These are phyloP conservation scores for Pinna nobilis DNA, from an alignment of 1,140 invertebrate genomes.

Conservation along the genomic window DNA sequence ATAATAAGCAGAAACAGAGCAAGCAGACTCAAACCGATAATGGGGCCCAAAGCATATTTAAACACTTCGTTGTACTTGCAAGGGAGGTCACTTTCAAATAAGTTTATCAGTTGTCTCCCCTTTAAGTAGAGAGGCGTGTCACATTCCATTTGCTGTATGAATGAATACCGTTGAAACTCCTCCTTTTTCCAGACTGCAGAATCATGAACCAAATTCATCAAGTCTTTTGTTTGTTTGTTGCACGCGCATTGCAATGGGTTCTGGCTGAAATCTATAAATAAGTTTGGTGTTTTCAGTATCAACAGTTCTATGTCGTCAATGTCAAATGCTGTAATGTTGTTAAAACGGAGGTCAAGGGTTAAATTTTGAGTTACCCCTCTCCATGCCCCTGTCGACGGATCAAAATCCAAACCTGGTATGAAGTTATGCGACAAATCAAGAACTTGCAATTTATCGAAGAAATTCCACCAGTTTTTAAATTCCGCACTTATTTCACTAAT, in stretches of 20 bases:
- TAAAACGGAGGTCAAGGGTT: constrained; percentile 46
- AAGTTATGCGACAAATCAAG: constrained; percentile 53
- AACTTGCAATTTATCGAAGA: constrained; percentile 49
- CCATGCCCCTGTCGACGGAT: constrained; percentile 19
- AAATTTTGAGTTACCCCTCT: neutral
- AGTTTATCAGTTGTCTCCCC: constrained; percentile 33
- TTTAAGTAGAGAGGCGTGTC: constrained; percentile 25
- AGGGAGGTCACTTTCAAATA: constrained; percentile 26
- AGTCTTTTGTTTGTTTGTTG: constrained; percentile 29
- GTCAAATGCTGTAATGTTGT: constrained; percentile 47
- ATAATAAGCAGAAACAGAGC: constrained; percentile 44
- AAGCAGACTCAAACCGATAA: constrained; percentile 45
- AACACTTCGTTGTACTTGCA: constrained; percentile 22
- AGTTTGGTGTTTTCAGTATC: constrained; percentile 15
- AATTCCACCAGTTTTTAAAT: constrained; percentile 43
- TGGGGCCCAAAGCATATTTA: constrained; percentile 25
- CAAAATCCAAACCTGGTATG: constrained; percentile 44
- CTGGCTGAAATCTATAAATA: constrained; percentile 47
- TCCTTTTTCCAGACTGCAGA: constrained; percentile 17
- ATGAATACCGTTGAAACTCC: constrained; percentile 40
- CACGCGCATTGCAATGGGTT: constrained; percentile 56
- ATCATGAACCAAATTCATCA: constrained; percentile 37
- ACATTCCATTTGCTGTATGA: constrained; percentile 48
- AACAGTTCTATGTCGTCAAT: constrained; percentile 41
- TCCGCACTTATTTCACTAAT: constrained; percentile 30